Evolutionary conservation across 1,140 invertebrate species (phyloP), one percentile per base, ranked within the genome.

Genomic region (Leptonema lineaticorne): DNA sequence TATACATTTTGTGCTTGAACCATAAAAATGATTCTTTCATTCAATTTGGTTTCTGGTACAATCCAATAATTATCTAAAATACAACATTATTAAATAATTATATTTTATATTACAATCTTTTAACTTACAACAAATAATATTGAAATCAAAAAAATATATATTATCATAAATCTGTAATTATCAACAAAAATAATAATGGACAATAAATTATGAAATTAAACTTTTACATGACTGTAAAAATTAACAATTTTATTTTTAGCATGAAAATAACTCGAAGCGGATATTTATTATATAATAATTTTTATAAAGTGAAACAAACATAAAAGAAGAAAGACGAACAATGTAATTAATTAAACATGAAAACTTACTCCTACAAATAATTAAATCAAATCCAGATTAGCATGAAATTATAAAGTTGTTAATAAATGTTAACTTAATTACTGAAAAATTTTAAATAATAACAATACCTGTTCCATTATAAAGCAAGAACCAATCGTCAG

Each of bases 1-100:
- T 92, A 89, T 14, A 82, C 77, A 77, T 96, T 97, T 57, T 83
- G 79, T 0, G 93, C 93, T 37, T 88, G 84, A 16, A 93, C 92
- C 4, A 90, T 84, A 76, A 95, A 96, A 56, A 80, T 74, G 71
- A 84, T 83, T 7, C 87, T 79, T 67, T 90, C 89, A 6, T 85
- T 85, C 1, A 86, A 78, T 78, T 87, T 85, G 14, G 94, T 80
- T 0, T 86, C 86, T 0, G 84, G 82, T 11, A 95, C 87, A 41
- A 92, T 85, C 91, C 93, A 97, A 71, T 89, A 89, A 69, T 86
- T 87, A 16, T 92, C 89, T 85, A 74, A 18, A 78, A 75, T n/a
- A n/a, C n/a, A n/a, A n/a, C n/a, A n/a, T n/a, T n/a, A n/a, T n/a
- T n/a, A n/a, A n/a, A 68, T n/a, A 4, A 45, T 33, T 33, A 6